Evolutionary conservation across 1,140 invertebrate genomes (phyloP).

Genomic region (Homarus americanus): DNA sequence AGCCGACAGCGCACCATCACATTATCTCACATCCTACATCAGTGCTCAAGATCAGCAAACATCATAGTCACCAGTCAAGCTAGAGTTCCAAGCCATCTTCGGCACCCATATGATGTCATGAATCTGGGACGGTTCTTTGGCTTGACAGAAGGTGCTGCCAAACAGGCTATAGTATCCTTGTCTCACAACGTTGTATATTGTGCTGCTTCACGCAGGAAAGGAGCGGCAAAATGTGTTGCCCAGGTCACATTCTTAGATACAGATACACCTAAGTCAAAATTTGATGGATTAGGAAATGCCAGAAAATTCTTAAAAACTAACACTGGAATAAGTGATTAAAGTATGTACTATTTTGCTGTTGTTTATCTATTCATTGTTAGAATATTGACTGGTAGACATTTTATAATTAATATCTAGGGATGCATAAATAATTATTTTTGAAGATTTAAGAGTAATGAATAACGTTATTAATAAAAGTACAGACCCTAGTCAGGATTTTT

Average conservation of each 20-base stretch:
- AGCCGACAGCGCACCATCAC: slow-evolving; percentile 41
- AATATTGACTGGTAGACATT: too few relatives aligned
- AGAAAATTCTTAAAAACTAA: slow-evolving; percentile 38
- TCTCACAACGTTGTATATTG: slow-evolving; percentile 48
- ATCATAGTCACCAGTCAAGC: slow-evolving; percentile 51
- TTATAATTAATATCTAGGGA: too few relatives aligned
- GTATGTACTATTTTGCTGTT: not conserved
- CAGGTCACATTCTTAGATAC: slow-evolving; percentile 20
- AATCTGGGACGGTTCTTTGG: slow-evolving; percentile 58
- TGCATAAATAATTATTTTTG: too few relatives aligned
- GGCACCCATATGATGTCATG: slow-evolving; percentile 58
- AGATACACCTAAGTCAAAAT: not conserved
- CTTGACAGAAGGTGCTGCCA: slow-evolving; percentile 37
- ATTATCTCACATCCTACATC: slow-evolving; percentile 54
- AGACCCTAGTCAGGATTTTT: too few relatives aligned
- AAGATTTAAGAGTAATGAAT: too few relatives aligned
- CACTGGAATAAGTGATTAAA: not conserved
- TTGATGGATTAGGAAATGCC: slow-evolving; percentile 48
- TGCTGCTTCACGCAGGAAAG: slow-evolving; percentile 21
- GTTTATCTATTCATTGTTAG: too few relatives aligned
- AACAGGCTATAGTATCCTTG: slow-evolving; percentile 16
- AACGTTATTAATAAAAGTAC: too few relatives aligned
- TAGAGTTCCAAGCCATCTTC: slow-evolving; percentile 9
- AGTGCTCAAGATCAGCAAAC: slow-evolving; percentile 39
- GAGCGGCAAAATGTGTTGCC: slow-evolving; percentile 39